A percentile compares a stretch with the other conserved stretches of the same genome.
These are phyloP conservation scores for Dynastes hyllus DNA, from an alignment of 2,888 invertebrate genomes.

Conservation along the genomic window DNA sequence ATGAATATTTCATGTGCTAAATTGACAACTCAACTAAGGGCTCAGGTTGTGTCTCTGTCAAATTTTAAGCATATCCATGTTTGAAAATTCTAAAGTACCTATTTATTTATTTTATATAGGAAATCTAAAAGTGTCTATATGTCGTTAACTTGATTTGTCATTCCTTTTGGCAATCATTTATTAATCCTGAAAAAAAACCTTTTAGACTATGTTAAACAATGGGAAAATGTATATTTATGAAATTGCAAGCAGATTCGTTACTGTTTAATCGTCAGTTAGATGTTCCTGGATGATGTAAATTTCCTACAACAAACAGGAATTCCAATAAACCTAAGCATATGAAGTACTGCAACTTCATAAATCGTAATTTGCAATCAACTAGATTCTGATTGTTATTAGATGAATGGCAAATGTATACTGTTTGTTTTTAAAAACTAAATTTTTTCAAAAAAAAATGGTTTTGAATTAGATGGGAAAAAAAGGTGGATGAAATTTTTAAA, in stretches of 20 bases:
- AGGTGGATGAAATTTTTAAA: no score
- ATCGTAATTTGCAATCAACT: slow-evolving; percentile 61
- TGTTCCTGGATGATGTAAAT: slow-evolving; percentile 11
- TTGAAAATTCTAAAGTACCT: neutral
- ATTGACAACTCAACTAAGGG: slow-evolving; percentile 60
- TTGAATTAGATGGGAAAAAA: slow-evolving; percentile 61
- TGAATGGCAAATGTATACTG: slow-evolving; percentile 61
- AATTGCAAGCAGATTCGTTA: slow-evolving; percentile 16
- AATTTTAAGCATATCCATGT: slow-evolving; percentile 52
- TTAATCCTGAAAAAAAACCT: neutral
- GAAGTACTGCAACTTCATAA: slow-evolving; percentile 37
- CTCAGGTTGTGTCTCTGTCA: slow-evolving; percentile 60
- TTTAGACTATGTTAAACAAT: neutral
- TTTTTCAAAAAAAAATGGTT: slow-evolving; percentile 59
- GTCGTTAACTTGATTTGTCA: no score
- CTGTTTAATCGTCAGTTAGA: slow-evolving; percentile 18
- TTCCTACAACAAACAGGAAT: neutral
- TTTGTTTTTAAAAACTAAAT: slow-evolving; percentile 63
- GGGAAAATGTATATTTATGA: neutral
- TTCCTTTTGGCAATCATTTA: slow-evolving; percentile 20
- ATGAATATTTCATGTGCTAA: slow-evolving; percentile 43
- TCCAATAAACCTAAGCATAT: neutral
- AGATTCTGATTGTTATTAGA: slow-evolving; percentile 60
- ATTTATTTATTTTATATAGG: slow-evolving; percentile 20
- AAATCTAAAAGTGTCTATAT: neutral